Evolutionary conservation across 2,797 vertebrate genomes (phyloP), one percentile per base, ranked within the genome.

Genomic region (Eospalax fontanierii): DNA sequence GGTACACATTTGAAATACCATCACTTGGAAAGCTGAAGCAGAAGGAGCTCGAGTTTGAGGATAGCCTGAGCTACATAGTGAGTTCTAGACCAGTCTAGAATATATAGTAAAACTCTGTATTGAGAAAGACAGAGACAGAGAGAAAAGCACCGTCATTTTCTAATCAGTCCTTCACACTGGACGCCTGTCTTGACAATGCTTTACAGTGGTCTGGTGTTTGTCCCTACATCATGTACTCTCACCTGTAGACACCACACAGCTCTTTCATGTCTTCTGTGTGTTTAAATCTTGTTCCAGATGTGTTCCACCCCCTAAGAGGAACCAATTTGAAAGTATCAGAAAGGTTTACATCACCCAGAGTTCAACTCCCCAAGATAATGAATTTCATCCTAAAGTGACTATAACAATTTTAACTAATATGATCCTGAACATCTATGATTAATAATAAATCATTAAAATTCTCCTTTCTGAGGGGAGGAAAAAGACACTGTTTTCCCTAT

Each of bases 371-470:
- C 33, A 74, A 68, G 93, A 78, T 2, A 87, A 28, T 90, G 96
- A 96, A 93, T 15, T 89, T 68, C 95, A 38, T 65, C 84, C 86
- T 73, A 79, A 65, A 95, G 70, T 43, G 18, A 65, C 79, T 79
- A 6, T 79, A 92, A 86, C 87, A 73, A 63, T 21, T 28, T 24
- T 68, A 94, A 90, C 1, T 79, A 43, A 75, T 8, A 6, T 95
- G 59, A 76, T 89, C 89, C 87, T 94, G 95, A 87, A 91, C 0
- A 92, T 93, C 71, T 90, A 43, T 43, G 30, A 90, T 38, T 90
- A 83, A 0, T 35, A 61, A 89, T 71, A 96, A 94, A 84, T 93
- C 63, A 68, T 92, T 89, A 6, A 65, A 87, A 87, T 73, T 33
- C 30, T 73, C 85, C 93, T 93, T 86, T 80, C 33, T 74, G 63